A percentile compares a stretch with the other conserved stretches of the same genome.
These are phyloP conservation scores for Crossaster papposus DNA, from an alignment of 53 echinoderm and acorn worm species.

Conservation along the genomic window DNA sequence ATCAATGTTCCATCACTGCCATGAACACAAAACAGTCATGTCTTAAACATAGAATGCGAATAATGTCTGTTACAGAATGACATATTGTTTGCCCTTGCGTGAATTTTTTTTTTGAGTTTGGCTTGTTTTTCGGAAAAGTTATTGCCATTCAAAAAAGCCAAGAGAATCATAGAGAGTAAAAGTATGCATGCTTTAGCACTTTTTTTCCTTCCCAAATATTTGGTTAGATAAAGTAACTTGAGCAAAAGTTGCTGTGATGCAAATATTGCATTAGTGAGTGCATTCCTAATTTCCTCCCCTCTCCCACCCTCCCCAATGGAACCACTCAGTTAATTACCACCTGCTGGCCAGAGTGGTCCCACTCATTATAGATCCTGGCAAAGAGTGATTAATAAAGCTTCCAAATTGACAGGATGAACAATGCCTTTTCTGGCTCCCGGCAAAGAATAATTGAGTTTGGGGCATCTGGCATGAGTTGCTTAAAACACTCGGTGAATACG, in stretches of 20 bases:
- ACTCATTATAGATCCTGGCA: not conserved
- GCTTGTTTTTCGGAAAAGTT: too few relatives aligned
- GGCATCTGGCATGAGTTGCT: constrained; percentile 5
- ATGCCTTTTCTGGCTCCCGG: not conserved
- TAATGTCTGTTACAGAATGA: too few relatives aligned
- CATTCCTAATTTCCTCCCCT: not conserved
- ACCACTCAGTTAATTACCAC: not conserved
- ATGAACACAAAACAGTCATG: too few relatives aligned
- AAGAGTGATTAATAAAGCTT: constrained; percentile 5
- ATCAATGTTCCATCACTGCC: too few relatives aligned
- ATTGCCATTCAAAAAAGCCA: not conserved
- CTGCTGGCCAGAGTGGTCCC: constrained; percentile 3
- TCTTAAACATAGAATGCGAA: too few relatives aligned
- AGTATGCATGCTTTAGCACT: not conserved
- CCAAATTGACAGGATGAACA: constrained; percentile 8
- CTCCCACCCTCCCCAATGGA: not conserved
- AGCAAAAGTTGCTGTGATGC: not conserved
- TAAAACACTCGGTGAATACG: not conserved
- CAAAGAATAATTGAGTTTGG: constrained; percentile 1
- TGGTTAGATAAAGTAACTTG: not conserved
- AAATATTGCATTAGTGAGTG: not conserved
- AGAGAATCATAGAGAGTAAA: not conserved
- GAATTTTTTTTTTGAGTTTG: too few relatives aligned
- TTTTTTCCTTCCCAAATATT: not conserved
- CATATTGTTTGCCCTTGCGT: too few relatives aligned